Evolutionary conservation across 2,113 vertebrate genomes (phyloP), one percentile per base, ranked within the genome.

Genomic region (Pteronura brasiliensis): DNA sequence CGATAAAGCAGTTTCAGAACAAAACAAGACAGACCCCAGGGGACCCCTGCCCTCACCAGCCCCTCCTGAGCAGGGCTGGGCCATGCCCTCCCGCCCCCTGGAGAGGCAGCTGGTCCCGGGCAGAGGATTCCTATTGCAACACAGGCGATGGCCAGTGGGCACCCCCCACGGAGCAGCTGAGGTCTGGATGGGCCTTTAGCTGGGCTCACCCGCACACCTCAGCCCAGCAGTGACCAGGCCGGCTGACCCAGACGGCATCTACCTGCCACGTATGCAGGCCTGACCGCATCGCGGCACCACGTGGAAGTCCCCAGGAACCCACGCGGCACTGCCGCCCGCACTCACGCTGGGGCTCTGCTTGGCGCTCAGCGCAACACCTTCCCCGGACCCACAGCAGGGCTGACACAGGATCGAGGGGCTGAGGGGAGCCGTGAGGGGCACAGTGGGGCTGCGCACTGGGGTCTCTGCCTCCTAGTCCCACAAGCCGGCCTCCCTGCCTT

Each of bases 321-420:
- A 23, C 17, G 0, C 4, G 5, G 61, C 27, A 2, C 61, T 14
- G 67, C 36, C 11, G 0, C 0, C 8, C 14, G 3, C 34, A 4
- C 21, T 10, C 11, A 0, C 49, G 25, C 72, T 13, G 47, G 18
- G 29, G 31, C 39, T 63, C 31, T 8, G n/a, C 7, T 3, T 17
- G 47, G 18, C 11, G 25, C 39, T 65, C 31, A 4, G 20, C 7
- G 6, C 44, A 55, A 18, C 11, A 61, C 10, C 59, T 11, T 49
- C 47, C 25, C 59, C 25, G 9, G 59, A 11, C 59, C 59, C 25
- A 3, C 59, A 12, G 7, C 14, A 6, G 44, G 2, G 52, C 52
- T 18, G 52, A 39, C 2, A 3, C 8, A 0, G 8, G 7, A 27
- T 3, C 4, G 11, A 42, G 65, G 85, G 0, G 7, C 25, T 1